Evolutionary conservation across 2,888 invertebrate species (phyloP).

Genomic region (Agrotis ipsilon): DNA sequence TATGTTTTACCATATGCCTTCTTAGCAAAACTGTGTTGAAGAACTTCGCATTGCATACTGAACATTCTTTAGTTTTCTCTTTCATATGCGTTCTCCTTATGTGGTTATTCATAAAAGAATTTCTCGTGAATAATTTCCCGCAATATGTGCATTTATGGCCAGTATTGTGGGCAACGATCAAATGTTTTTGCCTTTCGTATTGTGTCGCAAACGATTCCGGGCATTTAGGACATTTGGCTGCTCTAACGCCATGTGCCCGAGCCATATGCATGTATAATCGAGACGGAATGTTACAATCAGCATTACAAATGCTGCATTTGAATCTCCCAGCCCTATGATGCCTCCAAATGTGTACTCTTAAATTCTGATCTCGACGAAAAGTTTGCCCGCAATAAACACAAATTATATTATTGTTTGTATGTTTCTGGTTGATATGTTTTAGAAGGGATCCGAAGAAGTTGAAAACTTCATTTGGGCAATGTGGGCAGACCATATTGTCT

Average conservation of each 20-base stretch:
- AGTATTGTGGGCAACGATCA: constrained; percentile 88
- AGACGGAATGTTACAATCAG: constrained; percentile 86
- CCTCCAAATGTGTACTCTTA: constrained; percentile 86
- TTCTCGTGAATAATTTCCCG: constrained; percentile 83
- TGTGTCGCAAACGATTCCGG: constrained; percentile 88
- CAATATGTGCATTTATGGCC: constrained; percentile 87
- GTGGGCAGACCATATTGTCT: constrained; percentile 85
- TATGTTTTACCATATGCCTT: constrained; percentile 87
- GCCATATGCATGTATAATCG: constrained; percentile 89
- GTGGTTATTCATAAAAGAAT: constrained; percentile 86
- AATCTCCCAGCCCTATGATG: constrained; percentile 86
- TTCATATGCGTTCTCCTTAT: constrained; percentile 85
- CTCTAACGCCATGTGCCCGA: constrained; percentile 84
- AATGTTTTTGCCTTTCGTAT: constrained; percentile 88
- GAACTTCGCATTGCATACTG: constrained; percentile 86
- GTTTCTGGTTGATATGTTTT: constrained; percentile 86
- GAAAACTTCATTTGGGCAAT: constrained; percentile 83
- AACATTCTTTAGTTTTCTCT: constrained; percentile 86
- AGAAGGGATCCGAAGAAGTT: constrained; percentile 86
- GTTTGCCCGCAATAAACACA: constrained; percentile 87
- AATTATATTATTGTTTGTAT: constrained; percentile 87
- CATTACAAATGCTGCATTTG: constrained; percentile 83
- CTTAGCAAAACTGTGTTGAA: constrained; percentile 85
- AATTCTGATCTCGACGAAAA: constrained; percentile 85
- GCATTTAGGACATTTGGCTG: constrained; percentile 86